phyloP scores from a whole-genome alignment of 2,113 vertebrate genomes.

The Microcebus ravelobensis region DNA sequence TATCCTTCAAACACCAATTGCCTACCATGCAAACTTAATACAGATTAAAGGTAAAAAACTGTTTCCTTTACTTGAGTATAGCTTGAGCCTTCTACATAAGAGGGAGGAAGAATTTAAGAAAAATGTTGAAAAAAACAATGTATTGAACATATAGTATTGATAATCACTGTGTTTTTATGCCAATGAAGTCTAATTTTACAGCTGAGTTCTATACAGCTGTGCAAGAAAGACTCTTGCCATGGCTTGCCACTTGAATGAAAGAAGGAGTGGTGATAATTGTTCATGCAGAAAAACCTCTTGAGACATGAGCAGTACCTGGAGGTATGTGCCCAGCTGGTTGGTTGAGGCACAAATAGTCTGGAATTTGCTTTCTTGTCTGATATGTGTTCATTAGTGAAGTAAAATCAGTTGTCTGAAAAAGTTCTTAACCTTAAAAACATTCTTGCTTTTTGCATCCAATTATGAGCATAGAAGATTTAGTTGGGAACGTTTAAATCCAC shows the following conservation, averaged over 20 bases:
- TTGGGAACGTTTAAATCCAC: conserved; percentile 74
- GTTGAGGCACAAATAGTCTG: conserved; percentile 88
- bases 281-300: conserved; percentile 87
- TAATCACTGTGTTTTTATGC: conserved; percentile 48
- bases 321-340: conserved; percentile 89
- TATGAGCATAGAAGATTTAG: conserved; percentile 77
- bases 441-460: conserved; percentile 72
- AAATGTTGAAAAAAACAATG: background rate
- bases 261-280: conserved; percentile 83
- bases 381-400: conserved; percentile 86
- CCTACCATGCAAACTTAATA: background rate
- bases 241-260: conserved; percentile 83
- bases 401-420: conserved; percentile 85
- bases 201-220: conserved; percentile 74
- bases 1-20: background rate
- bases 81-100: background rate
- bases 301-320: conserved; percentile 90
- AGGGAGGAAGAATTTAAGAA: background rate
- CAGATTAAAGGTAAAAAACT: background rate
- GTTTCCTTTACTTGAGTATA: background rate
- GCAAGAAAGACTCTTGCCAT: conserved; percentile 78
- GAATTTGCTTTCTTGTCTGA: conserved; percentile 89
- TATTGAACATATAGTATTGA: background rate
- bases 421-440: conserved; percentile 81
- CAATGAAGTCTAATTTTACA: conserved; percentile 69